phyloP scores from a whole-genome alignment of 2,797 vertebrate genomes.

The Diplodus sargus region DNA sequence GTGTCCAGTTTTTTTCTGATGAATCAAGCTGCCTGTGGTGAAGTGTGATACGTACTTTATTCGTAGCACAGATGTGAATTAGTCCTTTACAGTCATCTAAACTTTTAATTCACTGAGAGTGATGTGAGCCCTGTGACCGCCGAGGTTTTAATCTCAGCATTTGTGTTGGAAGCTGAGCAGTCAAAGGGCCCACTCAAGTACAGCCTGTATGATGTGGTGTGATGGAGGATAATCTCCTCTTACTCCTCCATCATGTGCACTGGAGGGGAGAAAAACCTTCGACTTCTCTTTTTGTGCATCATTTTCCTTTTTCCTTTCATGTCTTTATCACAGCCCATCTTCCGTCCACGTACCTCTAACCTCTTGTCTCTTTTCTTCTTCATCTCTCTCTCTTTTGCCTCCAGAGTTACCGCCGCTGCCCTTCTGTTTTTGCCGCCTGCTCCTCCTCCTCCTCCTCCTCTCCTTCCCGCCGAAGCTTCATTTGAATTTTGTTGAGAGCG shows the following conservation, averaged over 20 bases:
- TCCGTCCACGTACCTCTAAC: background rate
- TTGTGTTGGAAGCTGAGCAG: background rate
- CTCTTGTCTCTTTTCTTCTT: background rate
- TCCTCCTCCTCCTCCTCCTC: background rate
- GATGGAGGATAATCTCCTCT: constrained; percentile 18
- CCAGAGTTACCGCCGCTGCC: background rate
- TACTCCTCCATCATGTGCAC: constrained; percentile 9
- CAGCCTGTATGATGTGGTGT: constrained; percentile 9
- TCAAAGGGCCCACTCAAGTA: background rate
- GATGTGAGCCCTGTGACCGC: background rate
- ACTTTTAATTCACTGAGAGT: background rate
- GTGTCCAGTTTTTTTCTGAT: background rate
- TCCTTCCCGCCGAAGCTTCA: background rate
- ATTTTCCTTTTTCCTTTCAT: constrained; percentile 10
- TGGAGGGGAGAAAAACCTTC: background rate
- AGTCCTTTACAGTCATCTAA: background rate
- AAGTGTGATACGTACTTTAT: background rate
- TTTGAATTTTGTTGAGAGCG: constrained; percentile 22
- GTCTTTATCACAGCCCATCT: constrained; percentile 9
- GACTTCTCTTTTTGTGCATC: background rate
- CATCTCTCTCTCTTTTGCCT: constrained; percentile 1
- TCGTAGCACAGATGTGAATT: background rate
- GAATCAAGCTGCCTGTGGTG: background rate
- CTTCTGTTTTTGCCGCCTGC: background rate
- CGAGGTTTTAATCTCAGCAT: background rate